Base-by-base conservation (phyloP, 2,888 invertebrate species). In the Chydorus sphaericus region DNA sequence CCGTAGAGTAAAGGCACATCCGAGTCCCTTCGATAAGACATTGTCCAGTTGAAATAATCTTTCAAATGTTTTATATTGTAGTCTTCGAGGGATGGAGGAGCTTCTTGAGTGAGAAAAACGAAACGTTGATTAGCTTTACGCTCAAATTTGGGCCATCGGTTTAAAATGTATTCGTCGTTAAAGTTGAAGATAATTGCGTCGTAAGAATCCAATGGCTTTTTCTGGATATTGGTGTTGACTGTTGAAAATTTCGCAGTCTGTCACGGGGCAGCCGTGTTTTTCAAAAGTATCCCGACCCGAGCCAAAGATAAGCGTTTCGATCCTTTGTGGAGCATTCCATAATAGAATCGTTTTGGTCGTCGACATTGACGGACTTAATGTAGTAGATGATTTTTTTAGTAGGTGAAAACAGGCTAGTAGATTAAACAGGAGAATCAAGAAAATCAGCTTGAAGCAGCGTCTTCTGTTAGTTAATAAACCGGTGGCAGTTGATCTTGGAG, bases 31-130 rank as follows among this genome's bases (percentile, higher is more conserved):
- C 55, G 33, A 18, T 55, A 55, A 16, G 48, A 49, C 48, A 55
- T 55, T 16, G 55, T 55, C 55, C 55, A 55, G 14, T 55, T 55
- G 31, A 48, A 55, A 31, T 44, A 55, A 33, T 30, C 49, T 7
- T 29, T 4, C 16, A 16, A 51, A n/a, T 29, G 16, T n/a, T 14
- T 6, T 6, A 20, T 18, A n/a, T 55, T 55, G 28, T 49, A 14
- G 10, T 16, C 16, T n/a, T 39, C 20, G 10, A 51, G 2, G 7
- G 30, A 30, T 18, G 29, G 14, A 14, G 55, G 55, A 10, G 55
- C 26, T 48, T 55, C 55, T 16, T 44, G 30, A 4, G 55, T 29
- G 31, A 55, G 31, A 31, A 55, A 55, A 18, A 55, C 31, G 31
- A 44, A 55, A 4, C 55, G 48, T 29, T 55, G 55, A 31, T 26